Percentiles rank a stretch among this genome's conserved stretches.
These are phyloP conservation scores for Himalopsyche tibetana DNA, from an alignment of 2,888 invertebrate species.

Conservation along the genomic window DNA sequence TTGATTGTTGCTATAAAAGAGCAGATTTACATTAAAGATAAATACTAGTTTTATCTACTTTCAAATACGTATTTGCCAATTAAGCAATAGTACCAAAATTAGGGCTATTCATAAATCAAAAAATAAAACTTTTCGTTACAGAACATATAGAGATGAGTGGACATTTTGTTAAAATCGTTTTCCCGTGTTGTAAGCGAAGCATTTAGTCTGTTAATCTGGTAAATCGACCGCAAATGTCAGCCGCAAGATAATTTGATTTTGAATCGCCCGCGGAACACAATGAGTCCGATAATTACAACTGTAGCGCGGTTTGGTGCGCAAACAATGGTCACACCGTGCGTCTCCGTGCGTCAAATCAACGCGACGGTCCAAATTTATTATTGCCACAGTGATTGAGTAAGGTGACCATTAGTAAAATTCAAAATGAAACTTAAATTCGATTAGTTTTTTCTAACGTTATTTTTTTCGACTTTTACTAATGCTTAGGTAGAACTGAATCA, in stretches of 20 bases:
- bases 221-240: constrained; percentile 20
- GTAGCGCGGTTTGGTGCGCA: neutral
- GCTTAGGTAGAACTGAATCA: too few relatives aligned
- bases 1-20: too few relatives aligned
- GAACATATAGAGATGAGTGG: too few relatives aligned
- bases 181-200: too few relatives aligned
- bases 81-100: too few relatives aligned
- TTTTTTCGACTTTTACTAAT: too few relatives aligned
- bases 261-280: constrained; percentile 45
- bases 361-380: neutral
- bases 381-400: neutral
- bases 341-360: constrained; percentile 27
- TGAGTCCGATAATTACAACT: constrained; percentile 50
- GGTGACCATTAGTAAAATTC: neutral
- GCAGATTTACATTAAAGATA: too few relatives aligned
- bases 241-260: constrained; percentile 46
- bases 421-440: neutral
- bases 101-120: too few relatives aligned
- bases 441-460: too few relatives aligned
- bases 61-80: too few relatives aligned
- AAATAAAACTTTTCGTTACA: too few relatives aligned
- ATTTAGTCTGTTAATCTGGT: neutral
- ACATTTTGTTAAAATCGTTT: neutral
- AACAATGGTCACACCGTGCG: constrained; percentile 46
- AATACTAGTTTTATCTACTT: too few relatives aligned